A percentile compares a stretch with the other conserved stretches of the same genome.
Evolutionary conservation across 2,797 vertebrate genomes (phyloP).

Genomic region (Capromys pilorides): DNA sequence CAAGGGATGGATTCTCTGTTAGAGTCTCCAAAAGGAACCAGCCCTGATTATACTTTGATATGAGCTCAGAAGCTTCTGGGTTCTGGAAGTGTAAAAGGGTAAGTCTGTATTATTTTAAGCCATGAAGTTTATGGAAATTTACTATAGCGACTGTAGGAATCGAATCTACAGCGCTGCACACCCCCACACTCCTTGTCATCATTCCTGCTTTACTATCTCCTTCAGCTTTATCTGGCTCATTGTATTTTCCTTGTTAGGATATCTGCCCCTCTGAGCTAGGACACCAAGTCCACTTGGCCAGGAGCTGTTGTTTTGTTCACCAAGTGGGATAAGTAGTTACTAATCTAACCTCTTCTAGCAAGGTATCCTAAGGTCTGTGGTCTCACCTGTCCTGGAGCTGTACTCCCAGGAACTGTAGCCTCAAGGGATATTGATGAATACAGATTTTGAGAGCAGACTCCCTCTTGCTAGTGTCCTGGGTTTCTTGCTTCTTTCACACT

Average conservation of each 20-base stretch:
- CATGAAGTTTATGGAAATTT: not conserved
- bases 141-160: not conserved
- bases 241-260: not conserved
- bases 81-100: not conserved
- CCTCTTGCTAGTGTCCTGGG: fast-evolving
- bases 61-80: not conserved
- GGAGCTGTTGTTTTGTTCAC: not conserved
- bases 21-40: not conserved
- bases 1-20: not conserved
- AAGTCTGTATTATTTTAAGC: not conserved
- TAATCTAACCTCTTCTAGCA: not conserved
- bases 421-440: not conserved
- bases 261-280: not conserved
- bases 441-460: not conserved
- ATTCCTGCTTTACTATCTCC: not conserved
- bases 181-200: fast-evolving
- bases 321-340: not conserved
- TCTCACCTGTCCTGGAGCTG: not conserved
- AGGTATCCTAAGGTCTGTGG: not conserved
- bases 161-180: not conserved
- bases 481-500: not conserved
- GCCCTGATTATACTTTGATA: not conserved
- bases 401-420: not conserved
- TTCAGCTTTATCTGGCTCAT: not conserved
- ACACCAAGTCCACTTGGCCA: not conserved